A percentile compares a stretch with the other conserved stretches of the same genome.
Conservation (phyloP, 2,888 invertebrate species). For the Cephus sareptanus region DNA sequence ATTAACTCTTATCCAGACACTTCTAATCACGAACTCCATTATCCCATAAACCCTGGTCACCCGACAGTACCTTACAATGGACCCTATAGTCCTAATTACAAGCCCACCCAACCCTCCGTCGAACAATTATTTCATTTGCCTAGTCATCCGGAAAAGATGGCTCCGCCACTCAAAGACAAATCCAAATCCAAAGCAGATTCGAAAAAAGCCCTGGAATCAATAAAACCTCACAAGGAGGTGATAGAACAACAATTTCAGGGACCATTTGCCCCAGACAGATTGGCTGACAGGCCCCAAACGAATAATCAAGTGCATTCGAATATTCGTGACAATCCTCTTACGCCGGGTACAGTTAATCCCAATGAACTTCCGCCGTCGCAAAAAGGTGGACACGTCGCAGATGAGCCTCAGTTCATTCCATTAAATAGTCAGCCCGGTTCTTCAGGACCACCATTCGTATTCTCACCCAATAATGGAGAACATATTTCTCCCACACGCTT, state of each 20-base stretch:
- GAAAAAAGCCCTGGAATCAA: constrained; percentile 55
- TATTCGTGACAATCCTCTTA: constrained; percentile 26
- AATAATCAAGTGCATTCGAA: not conserved
- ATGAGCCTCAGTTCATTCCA: constrained; percentile 55
- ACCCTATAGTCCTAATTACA: constrained; percentile 65
- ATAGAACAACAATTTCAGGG: constrained; percentile 51
- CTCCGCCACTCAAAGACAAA: constrained; percentile 47
- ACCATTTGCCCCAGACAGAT: constrained; percentile 52
- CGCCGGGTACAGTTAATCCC: constrained; percentile 26
- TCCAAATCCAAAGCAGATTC: constrained; percentile 51
- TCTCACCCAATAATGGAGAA: constrained; percentile 46
- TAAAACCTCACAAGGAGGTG: constrained; percentile 52
- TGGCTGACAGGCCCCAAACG: constrained; percentile 36
- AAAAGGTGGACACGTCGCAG: constrained; percentile 28
- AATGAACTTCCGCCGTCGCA: constrained; percentile 37
- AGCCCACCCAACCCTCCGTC: constrained; percentile 51
- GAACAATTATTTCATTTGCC: constrained; percentile 57
- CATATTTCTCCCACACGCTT: constrained; percentile 44
- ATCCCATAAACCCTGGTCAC: constrained; percentile 60
- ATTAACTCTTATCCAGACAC: constrained; percentile 12
- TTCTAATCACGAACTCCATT: constrained; percentile 40
- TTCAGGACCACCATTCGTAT: constrained; percentile 35
- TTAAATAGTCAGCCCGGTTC: constrained; percentile 39
- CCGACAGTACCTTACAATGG: constrained; percentile 63
- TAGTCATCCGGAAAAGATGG: constrained; percentile 21